Percentiles rank a stretch among this genome's conserved stretches.
Conservation (phyloP, 37 sponge, comb jelly and placozoan genomes). For the Hormiphora californensis region DNA sequence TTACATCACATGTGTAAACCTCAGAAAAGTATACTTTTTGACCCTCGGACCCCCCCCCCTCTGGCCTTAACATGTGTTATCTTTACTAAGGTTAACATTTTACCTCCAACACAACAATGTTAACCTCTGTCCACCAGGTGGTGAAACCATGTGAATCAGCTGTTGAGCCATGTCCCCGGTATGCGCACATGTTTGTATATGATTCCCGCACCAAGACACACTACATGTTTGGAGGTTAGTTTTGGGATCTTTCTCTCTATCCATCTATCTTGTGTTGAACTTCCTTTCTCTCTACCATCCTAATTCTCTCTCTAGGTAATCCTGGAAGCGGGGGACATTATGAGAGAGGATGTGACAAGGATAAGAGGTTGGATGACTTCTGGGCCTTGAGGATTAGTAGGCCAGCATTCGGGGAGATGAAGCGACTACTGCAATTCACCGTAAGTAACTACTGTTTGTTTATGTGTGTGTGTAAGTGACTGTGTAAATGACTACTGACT, state of each 20-base stretch:
- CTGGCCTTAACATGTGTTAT: too few relatives aligned
- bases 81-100: too few relatives aligned
- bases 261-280: neutral
- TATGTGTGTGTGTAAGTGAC: too few relatives aligned
- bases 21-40: too few relatives aligned
- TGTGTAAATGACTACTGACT: too few relatives aligned
- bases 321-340: neutral
- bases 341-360: neutral
- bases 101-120: too few relatives aligned
- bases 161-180: slow-evolving; percentile 64
- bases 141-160: neutral
- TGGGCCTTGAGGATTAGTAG: neutral
- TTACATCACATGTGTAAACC: too few relatives aligned
- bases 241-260: neutral
- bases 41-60: too few relatives aligned
- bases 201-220: slow-evolving; percentile 60
- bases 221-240: slow-evolving; percentile 78
- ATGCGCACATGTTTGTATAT: slow-evolving; percentile 72
- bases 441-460: neutral
- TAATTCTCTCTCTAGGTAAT: neutral
- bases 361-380: slow-evolving; percentile 4
- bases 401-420: slow-evolving; percentile 1
- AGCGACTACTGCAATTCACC: neutral
- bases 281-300: neutral
- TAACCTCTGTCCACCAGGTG: too few relatives aligned